Percentiles rank a stretch among this genome's conserved stretches.
These are phyloP conservation scores for Dicentrarchus labrax DNA, from an alignment of 2,113 vertebrate genomes.

Conservation along the genomic window DNA sequence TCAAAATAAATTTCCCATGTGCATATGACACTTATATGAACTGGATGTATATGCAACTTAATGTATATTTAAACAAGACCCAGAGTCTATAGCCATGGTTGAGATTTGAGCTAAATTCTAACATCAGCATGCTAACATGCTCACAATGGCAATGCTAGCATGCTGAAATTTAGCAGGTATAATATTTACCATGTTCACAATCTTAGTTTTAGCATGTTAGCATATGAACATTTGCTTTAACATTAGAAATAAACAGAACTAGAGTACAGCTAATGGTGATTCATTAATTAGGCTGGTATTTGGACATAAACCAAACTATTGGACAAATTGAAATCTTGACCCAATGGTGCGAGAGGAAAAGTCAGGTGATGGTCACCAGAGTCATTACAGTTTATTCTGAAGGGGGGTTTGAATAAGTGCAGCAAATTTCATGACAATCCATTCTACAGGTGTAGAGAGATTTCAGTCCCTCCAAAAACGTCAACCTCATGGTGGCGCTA, in stretches of 20 bases:
- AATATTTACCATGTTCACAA: not conserved
- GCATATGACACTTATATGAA: too few species aligned
- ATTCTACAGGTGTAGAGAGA: not conserved
- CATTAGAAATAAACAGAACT: not conserved
- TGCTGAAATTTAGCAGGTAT: too few species aligned
- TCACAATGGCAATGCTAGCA: not conserved
- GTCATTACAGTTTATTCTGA: not conserved
- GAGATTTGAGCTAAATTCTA: not conserved
- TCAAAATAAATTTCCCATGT: too few species aligned
- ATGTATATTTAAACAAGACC: not conserved
- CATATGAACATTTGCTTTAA: not conserved
- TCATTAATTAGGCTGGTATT: not conserved
- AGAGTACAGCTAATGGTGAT: not conserved
- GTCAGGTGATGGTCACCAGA: not conserved
- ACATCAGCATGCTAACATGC: not conserved
- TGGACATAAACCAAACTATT: not conserved
- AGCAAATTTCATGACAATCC: not conserved
- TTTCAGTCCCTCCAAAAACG: not conserved
- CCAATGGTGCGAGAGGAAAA: not conserved
- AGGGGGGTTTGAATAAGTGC: not conserved
- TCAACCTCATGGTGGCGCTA: not conserved
- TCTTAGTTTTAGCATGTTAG: not conserved
- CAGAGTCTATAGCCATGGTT: not conserved
- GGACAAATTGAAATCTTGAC: not conserved
- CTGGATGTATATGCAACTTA: not conserved